Conservation (phyloP, 2,113 vertebrate species). For the Salminus brasiliensis region DNA sequence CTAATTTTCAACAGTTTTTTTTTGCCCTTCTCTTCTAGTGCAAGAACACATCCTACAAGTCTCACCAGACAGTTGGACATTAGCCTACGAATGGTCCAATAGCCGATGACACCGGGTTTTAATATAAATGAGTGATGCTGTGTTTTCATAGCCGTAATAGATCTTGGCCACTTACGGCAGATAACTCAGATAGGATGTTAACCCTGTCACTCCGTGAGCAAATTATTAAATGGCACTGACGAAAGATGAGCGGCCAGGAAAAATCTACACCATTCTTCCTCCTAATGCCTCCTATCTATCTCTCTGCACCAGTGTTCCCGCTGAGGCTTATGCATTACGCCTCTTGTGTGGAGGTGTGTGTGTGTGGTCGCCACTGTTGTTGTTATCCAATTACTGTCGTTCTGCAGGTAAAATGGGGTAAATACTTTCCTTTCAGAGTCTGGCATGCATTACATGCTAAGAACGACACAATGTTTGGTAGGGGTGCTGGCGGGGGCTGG, state of each 20-base stretch:
- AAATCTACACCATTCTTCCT: slow-evolving; percentile 51
- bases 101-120: slow-evolving; percentile 60
- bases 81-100: slow-evolving; percentile 56
- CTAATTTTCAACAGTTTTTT: no score
- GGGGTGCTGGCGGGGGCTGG: no score
- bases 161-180: slow-evolving; percentile 58
- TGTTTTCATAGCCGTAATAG: slow-evolving; percentile 64
- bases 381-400: slow-evolving; percentile 14
- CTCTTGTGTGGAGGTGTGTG: not conserved
- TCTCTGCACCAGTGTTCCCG: slow-evolving; percentile 27
- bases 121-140: slow-evolving; percentile 66
- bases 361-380: not conserved
- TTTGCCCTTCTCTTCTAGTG: not conserved
- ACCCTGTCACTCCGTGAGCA: slow-evolving; percentile 53
- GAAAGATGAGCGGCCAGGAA: slow-evolving; percentile 55
- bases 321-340: slow-evolving; percentile 2
- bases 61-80: not conserved
- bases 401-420: not conserved
- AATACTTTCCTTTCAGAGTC: slow-evolving; percentile 2
- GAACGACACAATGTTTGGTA: not conserved
- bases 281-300: slow-evolving; percentile 53
- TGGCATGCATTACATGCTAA: not conserved
- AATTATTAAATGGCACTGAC: slow-evolving; percentile 57
- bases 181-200: slow-evolving; percentile 61
- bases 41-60: slow-evolving; percentile 23